phyloP scores from a whole-genome alignment of 2,797 vertebrate genomes.

The Novumbra hubbsi region DNA sequence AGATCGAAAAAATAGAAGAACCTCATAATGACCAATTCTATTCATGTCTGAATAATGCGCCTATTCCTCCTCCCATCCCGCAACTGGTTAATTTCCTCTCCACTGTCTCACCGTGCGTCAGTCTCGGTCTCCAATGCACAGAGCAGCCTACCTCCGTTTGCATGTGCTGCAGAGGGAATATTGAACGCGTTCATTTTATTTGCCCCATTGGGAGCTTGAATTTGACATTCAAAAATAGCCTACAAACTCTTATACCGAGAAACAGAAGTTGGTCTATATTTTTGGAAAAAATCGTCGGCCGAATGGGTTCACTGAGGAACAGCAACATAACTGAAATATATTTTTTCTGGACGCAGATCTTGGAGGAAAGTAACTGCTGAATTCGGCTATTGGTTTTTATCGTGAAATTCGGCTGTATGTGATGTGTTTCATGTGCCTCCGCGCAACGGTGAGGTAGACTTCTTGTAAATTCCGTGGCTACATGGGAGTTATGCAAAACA shows the following conservation, averaged over 20 bases:
- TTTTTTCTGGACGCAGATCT: conserved; percentile 10
- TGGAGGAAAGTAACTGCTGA: conserved; percentile 26
- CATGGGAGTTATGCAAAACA: neutral
- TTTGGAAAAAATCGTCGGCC: neutral
- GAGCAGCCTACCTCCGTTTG: neutral
- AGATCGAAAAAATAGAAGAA: neutral
- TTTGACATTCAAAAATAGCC: neutral
- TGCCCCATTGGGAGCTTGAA: neutral
- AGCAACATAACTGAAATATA: neutral
- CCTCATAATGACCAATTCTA: neutral
- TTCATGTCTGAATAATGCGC: conserved; percentile 8
- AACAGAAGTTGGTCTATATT: neutral
- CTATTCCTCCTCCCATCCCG: conserved; percentile 23
- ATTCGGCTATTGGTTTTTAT: neutral
- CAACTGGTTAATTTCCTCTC: conserved; percentile 28
- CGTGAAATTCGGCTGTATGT: conserved; percentile 16
- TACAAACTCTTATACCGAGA: neutral
- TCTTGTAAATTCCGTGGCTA: conserved; percentile 13
- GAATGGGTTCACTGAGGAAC: neutral
- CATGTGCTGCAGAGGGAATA: conserved; percentile 7
- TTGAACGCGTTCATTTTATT: neutral
- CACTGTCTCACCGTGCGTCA: conserved; percentile 27
- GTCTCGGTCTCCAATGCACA: conserved; percentile 24
- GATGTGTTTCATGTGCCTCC: conserved; percentile 65
- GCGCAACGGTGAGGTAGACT: conserved; percentile 68